Conservation (phyloP, 2,797 vertebrate genomes). For the Microctenopoma stevenorrisi region DNA sequence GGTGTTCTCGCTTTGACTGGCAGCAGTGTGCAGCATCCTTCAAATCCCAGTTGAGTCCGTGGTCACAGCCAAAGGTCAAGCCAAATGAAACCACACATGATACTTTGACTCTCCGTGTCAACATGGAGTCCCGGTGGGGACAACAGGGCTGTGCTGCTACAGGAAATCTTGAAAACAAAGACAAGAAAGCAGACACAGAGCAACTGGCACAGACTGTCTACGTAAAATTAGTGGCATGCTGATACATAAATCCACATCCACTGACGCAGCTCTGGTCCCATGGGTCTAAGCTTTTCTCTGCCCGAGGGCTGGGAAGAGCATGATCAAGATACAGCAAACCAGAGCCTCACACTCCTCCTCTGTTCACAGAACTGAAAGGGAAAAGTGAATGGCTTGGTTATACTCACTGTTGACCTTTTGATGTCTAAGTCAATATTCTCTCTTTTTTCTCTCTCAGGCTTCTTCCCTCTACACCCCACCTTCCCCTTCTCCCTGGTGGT, state of each 20-base stretch:
- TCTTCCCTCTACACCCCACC: slow-evolving; percentile 43
- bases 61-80: slow-evolving; percentile 52
- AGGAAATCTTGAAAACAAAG: slow-evolving; percentile 52
- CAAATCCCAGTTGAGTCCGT: slow-evolving; percentile 45
- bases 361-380: slow-evolving; percentile 32
- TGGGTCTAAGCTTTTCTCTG: slow-evolving; percentile 56
- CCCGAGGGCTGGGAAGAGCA: slow-evolving; percentile 60
- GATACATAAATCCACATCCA: slow-evolving; percentile 56
- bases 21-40: slow-evolving; percentile 37
- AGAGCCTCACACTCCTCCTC: slow-evolving; percentile 47
- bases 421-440: slow-evolving; percentile 66
- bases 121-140: slow-evolving; percentile 2
- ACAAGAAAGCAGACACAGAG: slow-evolving; percentile 22
- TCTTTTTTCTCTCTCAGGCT: slow-evolving; percentile 33
- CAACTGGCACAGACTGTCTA: slow-evolving; percentile 29
- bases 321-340: slow-evolving; percentile 50
- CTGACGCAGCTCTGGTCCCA: slow-evolving; percentile 48
- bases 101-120: slow-evolving; percentile 23
- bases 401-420: slow-evolving; percentile 67
- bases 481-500: slow-evolving; percentile 76
- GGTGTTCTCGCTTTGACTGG: slow-evolving; percentile 9
- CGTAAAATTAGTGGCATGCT: slow-evolving; percentile 43
- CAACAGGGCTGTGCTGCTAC: slow-evolving; percentile 1
- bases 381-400: slow-evolving; percentile 46
- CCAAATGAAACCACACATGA: slow-evolving; percentile 32